phyloP scores from a whole-genome alignment of 2,888 invertebrate species.

The Cantharis lateralis region DNA sequence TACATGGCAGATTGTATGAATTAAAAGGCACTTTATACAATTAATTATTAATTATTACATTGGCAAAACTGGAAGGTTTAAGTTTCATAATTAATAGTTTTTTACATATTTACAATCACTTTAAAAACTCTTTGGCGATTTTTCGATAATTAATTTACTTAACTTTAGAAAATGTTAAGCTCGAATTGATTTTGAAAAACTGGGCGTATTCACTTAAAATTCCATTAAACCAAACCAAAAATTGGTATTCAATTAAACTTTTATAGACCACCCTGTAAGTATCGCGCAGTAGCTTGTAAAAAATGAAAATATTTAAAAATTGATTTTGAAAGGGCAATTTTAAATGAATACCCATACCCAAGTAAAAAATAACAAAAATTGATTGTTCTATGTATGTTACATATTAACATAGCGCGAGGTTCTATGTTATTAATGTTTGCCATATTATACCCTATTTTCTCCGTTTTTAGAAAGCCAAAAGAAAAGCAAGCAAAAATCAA shows the following conservation, averaged over 20 bases:
- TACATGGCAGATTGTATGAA: slow-evolving; percentile 51
- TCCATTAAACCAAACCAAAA: neutral
- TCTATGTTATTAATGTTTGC: neutral
- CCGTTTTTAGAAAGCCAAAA: slow-evolving; percentile 40
- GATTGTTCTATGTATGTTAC: neutral
- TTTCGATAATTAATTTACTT: slow-evolving; percentile 10
- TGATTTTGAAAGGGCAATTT: neutral
- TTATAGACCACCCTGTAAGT: neutral
- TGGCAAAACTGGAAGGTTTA: slow-evolving; percentile 57
- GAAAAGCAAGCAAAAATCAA: slow-evolving; percentile 3
- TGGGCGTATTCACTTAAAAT: neutral
- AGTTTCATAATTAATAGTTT: slow-evolving; percentile 47
- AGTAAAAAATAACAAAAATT: neutral
- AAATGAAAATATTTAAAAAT: neutral
- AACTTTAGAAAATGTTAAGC: slow-evolving; percentile 20
- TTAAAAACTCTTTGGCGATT: slow-evolving; percentile 16
- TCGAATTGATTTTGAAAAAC: slow-evolving; percentile 12
- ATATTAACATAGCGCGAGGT: neutral
- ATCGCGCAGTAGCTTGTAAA: neutral
- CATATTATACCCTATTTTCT: slow-evolving; percentile 51
- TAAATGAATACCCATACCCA: neutral
- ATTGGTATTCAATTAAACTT: neutral
- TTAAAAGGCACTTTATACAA: slow-evolving; percentile 56
- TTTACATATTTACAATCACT: slow-evolving; percentile 38
- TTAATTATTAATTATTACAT: slow-evolving; percentile 49